Base-by-base conservation (phyloP, 1,140 invertebrate species). In the Glossosoma conforme region DNA sequence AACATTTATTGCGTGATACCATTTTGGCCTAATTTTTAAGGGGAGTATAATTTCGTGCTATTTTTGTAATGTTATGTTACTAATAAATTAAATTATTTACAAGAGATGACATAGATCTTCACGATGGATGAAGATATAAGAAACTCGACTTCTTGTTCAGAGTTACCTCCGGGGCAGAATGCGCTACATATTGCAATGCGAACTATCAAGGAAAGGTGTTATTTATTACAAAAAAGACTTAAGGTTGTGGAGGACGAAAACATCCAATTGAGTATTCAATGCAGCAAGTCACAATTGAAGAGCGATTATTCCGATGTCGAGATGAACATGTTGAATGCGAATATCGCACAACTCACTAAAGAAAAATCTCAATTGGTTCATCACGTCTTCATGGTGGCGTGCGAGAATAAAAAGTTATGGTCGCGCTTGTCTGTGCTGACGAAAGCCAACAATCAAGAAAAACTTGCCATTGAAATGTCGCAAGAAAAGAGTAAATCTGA, bases 341-440 rank as follows among this genome's bases (percentile, higher is more conserved):
- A 83, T 63, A 70, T 87, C 19, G 77, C 81, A 33, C 77, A 84
- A 48, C 65, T 88, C 50, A 80, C 76, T 17, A 83, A 83, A 61
- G 82, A 89, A 62, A 89, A 88, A 58, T 79, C 78, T 3, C 85
- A 87, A 61, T 63, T 89, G 5, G 77, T 80, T 51, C 81, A 87
- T 65, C 85, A 87, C 60, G 77, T 89, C 32, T 78, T 78, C 54
- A 87, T 89, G 83, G 85, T 91, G 6, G 82, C 85, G 1, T 78
- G 78, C 60, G 87, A 91, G 69, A 91, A 89, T 66, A 79, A 83
- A 61, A 81, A 83, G 49, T 66, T 91, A 15, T 91, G 87, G 87
- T 80, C 74, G 40, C 81, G 82, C 61, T 68, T 91, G 19, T 82
- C 81, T 1, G 72, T 74, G 62, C 67, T 87, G 32, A 82, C 44